Evolutionary conservation across 2,888 invertebrate genomes (phyloP).

Genomic region (Campoplex nolae): DNA sequence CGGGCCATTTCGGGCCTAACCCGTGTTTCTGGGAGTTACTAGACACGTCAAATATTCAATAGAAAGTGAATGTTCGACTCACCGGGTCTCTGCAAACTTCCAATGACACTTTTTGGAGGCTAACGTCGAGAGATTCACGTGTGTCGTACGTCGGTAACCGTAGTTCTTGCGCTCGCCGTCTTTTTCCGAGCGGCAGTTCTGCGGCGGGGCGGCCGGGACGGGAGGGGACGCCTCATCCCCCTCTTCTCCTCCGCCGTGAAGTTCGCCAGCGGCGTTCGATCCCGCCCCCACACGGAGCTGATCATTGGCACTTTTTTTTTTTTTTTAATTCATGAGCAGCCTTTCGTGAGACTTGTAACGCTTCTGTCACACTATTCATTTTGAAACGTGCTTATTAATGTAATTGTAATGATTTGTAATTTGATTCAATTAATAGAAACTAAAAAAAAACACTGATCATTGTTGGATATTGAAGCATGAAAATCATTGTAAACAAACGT

Average conservation of each 20-base stretch:
- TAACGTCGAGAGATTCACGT: conserved; percentile 76
- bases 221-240: conserved; percentile 48
- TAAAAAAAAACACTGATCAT: neutral
- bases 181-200: conserved; percentile 66
- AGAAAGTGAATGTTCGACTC: conserved; percentile 39
- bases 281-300: conserved; percentile 69
- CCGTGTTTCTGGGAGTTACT: neutral
- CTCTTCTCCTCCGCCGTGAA: conserved; percentile 22
- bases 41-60: neutral
- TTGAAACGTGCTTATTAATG: conserved; percentile 2
- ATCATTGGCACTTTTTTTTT: conserved; percentile 57
- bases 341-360: conserved; percentile 41
- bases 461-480: neutral
- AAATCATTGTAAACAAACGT: neutral
- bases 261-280: conserved; percentile 63
- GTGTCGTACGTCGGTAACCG: conserved; percentile 78
- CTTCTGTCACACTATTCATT: neutral
- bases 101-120: conserved; percentile 52
- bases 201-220: conserved; percentile 63
- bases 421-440: neutral
- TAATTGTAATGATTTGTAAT: neutral
- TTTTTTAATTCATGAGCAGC: conserved; percentile 58
- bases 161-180: conserved; percentile 77
- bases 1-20: too few species aligned
- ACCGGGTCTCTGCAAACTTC: conserved; percentile 17